A percentile compares a stretch with the other conserved stretches of the same genome.
Evolutionary conservation across 2,888 invertebrate genomes (phyloP).

Genomic region (Pyrocoelia pectoralis): DNA sequence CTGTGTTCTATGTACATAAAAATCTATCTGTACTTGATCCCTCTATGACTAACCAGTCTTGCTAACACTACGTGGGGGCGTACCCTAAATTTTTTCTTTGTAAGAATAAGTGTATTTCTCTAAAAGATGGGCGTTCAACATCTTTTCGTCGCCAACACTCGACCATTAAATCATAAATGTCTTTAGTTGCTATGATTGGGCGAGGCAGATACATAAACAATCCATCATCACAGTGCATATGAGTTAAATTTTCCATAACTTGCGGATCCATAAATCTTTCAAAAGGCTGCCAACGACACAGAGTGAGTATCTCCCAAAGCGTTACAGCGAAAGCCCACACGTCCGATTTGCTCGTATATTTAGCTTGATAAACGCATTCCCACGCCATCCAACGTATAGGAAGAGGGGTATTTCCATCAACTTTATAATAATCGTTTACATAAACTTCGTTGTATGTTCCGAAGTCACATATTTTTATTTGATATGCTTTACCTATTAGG

Average conservation of each 20-base stretch:
- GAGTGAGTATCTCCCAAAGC: slow-evolving; percentile 84
- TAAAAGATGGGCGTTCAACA: slow-evolving; percentile 77
- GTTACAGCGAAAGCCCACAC: slow-evolving; percentile 92
- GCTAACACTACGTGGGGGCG: slow-evolving; percentile 62
- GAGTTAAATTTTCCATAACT: slow-evolving; percentile 82
- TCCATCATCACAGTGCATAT: slow-evolving; percentile 70
- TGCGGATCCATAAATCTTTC: slow-evolving; percentile 78
- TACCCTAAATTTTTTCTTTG: slow-evolving; percentile 75
- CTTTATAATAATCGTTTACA: slow-evolving; percentile 81
- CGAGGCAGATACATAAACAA: slow-evolving; percentile 70
- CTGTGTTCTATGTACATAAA: slow-evolving; percentile 59
- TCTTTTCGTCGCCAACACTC: slow-evolving; percentile 87
- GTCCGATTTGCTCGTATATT: slow-evolving; percentile 89
- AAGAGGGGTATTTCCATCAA: slow-evolving; percentile 78
- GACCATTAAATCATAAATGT: slow-evolving; percentile 84
- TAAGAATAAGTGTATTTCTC: slow-evolving; percentile 83
- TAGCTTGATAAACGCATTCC: slow-evolving; percentile 82
- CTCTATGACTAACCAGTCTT: slow-evolving; percentile 53
- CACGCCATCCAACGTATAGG: slow-evolving; percentile 92
- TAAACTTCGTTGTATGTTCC: slow-evolving; percentile 85
- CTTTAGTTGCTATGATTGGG: slow-evolving; percentile 76
- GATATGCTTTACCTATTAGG: slow-evolving; percentile 82
- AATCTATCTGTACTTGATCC: slow-evolving; percentile 42
- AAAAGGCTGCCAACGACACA: slow-evolving; percentile 81
- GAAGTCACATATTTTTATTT: slow-evolving; percentile 85